phyloP scores from a whole-genome alignment of 2,888 invertebrate genomes.

The Pediacus dermestoides region DNA sequence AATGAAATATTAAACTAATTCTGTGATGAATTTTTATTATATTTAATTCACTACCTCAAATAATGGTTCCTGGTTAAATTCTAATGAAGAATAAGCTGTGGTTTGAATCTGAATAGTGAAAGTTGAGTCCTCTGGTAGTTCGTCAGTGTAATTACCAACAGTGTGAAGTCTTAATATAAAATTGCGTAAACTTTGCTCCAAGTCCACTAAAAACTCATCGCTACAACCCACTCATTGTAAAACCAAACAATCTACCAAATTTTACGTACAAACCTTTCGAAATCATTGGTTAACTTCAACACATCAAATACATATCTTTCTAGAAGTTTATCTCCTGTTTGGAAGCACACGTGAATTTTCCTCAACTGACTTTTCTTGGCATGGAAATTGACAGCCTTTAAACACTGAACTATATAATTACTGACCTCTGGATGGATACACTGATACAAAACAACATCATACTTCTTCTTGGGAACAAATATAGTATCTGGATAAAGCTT shows the following conservation, averaged over 20 bases:
- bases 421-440: slow-evolving; percentile 64
- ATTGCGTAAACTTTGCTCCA: slow-evolving; percentile 60
- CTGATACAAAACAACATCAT: slow-evolving; percentile 58
- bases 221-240: slow-evolving; percentile 29
- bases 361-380: slow-evolving; percentile 52
- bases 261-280: slow-evolving; percentile 22
- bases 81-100: slow-evolving; percentile 57
- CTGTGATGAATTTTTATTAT: slow-evolving; percentile 7
- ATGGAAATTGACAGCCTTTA: slow-evolving; percentile 54
- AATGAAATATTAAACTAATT: slow-evolving; percentile 4
- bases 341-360: slow-evolving; percentile 52
- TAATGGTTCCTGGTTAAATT: slow-evolving; percentile 54
- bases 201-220: slow-evolving; percentile 60
- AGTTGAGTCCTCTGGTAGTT: slow-evolving; percentile 54
- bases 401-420: slow-evolving; percentile 57
- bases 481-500: slow-evolving; percentile 63
- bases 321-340: slow-evolving; percentile 46
- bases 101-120: slow-evolving; percentile 62
- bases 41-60: slow-evolving; percentile 44
- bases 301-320: slow-evolving; percentile 54
- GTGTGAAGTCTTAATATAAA: slow-evolving; percentile 59
- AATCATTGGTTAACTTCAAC: slow-evolving; percentile 24
- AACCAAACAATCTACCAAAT: slow-evolving; percentile 26
- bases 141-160: slow-evolving; percentile 50
- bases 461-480: slow-evolving; percentile 61